Conservation (phyloP, 2,113 vertebrate genomes). For the Camelus bactrianus region DNA sequence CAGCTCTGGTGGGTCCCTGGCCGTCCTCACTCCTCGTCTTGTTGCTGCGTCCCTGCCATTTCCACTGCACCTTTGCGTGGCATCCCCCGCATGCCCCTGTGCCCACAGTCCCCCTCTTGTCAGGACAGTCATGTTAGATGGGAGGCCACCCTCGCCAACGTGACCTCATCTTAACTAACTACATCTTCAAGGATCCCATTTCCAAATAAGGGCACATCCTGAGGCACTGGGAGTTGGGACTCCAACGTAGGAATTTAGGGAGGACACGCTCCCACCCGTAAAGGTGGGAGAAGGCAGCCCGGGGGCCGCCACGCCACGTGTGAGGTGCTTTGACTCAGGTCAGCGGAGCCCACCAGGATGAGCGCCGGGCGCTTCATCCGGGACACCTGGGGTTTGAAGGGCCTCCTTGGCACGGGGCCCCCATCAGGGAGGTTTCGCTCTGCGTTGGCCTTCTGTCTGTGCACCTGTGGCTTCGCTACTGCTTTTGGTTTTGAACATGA, state of each 20-base stretch:
- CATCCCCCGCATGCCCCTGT: background rate
- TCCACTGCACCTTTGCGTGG: accelerated
- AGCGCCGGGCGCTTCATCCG: too few relatives aligned
- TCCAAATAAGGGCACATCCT: background rate
- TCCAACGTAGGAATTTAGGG: background rate
- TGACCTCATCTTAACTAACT: background rate
- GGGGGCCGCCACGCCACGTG: accelerated
- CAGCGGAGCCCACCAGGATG: accelerated
- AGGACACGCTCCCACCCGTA: accelerated
- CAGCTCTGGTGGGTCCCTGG: background rate
- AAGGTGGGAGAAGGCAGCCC: background rate
- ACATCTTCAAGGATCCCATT: background rate
- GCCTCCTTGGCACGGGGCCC: too few relatives aligned
- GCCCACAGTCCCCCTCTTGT: background rate
- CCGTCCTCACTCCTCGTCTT: background rate
- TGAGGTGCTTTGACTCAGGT: accelerated
- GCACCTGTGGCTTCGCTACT: accelerated
- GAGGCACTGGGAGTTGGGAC: background rate
- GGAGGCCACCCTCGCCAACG: background rate
- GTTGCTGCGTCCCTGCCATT: accelerated
- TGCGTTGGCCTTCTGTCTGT: too few relatives aligned
- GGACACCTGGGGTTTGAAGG: too few relatives aligned
- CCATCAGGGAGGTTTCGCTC: too few relatives aligned
- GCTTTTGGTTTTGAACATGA: background rate
- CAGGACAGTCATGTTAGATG: accelerated